Base-by-base conservation (phyloP, 1,140 invertebrate genomes). In the Notospermus geniculatus region DNA sequence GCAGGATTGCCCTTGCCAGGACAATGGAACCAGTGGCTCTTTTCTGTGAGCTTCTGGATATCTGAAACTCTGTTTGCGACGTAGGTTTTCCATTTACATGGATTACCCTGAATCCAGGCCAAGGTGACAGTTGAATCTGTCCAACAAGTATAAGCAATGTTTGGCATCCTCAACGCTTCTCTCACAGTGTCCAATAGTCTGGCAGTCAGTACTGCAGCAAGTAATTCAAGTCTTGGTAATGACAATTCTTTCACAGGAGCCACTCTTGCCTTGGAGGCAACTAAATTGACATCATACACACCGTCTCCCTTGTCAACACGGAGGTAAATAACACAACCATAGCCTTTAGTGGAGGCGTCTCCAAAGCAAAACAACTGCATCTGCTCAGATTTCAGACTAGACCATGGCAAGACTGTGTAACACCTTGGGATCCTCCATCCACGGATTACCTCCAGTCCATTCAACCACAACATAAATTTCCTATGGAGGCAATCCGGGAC, bases 1-100 rank as follows among this genome's bases (percentile, higher is more conserved):
- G 67, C 67, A 1, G 67, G 67, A 27, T 71, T 71, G 17, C 28
- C 28, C n/a, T 15, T 43, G 13, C 60, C 41, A 19, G 57, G 57
- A 7, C 65, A 50, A 39, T 67, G 60, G 29, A 50, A 28, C 65
- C 65, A 65, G 22, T 54, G 13, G 5, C 36, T 30, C 0, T 25
- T 46, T 0, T 54, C 39, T 1, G 54, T 46, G 4, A 19, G 9
- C 19, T 52, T 5, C n/a, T 52, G 46, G 5, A 52, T 52, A 9
- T 52, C 46, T 5, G 13, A 27, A 17, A 27, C 59, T 17, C 54
- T 17, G 5, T 65, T 65, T 15, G 41, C 60, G n/a, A 65, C 63
- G 28, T 46, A 65, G 11, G 54, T 59, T 59, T 62, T 62, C 60
- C 60, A 61, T 7, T 54, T 13, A n/a, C n/a, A n/a, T 19, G 50